A percentile compares a stretch with the other conserved stretches of the same genome.
These are phyloP conservation scores for Betta splendens DNA, from an alignment of 2,797 vertebrate genomes.

Conservation along the genomic window DNA sequence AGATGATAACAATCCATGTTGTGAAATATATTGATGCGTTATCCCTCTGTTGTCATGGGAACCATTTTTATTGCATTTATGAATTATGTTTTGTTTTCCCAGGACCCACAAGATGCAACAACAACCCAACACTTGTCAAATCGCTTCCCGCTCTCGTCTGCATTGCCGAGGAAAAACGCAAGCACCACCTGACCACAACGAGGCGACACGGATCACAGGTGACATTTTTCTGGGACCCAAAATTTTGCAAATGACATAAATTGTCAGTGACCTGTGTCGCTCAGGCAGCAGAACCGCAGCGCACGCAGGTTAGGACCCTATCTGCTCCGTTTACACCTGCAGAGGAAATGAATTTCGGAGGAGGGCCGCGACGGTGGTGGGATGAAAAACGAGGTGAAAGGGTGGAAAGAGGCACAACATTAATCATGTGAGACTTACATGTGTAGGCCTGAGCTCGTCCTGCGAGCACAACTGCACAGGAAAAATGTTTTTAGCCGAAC, in stretches of 20 bases:
- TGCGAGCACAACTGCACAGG: slow-evolving; percentile 3
- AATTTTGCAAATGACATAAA: slow-evolving; percentile 37
- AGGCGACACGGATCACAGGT: slow-evolving; percentile 3
- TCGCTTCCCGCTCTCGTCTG: slow-evolving; percentile 9
- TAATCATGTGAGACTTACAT: slow-evolving; percentile 22
- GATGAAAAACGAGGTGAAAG: slow-evolving; percentile 32
- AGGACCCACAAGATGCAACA: slow-evolving; percentile 1
- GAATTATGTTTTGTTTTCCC: slow-evolving; percentile 20
- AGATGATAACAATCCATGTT: too few relatives aligned
- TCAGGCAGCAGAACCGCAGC: slow-evolving; percentile 13
- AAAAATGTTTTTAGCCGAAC: too few relatives aligned
- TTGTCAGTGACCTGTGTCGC: slow-evolving; percentile 32
- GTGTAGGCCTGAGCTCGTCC: slow-evolving; percentile 15
- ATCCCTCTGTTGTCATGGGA: not conserved
- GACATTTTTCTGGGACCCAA: slow-evolving; percentile 22
- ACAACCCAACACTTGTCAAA: not conserved
- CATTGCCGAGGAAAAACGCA: slow-evolving; percentile 1
- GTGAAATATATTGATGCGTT: slow-evolving; percentile 26
- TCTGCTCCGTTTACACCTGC: slow-evolving; percentile 34
- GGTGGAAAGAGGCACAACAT: slow-evolving; percentile 9
- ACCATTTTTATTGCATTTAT: slow-evolving; percentile 23
- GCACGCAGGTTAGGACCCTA: slow-evolving; percentile 10
- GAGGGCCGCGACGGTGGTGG: slow-evolving; percentile 16
- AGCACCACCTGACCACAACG: slow-evolving; percentile 12
- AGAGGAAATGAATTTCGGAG: slow-evolving; percentile 45